phyloP scores from a whole-genome alignment of 2,888 invertebrate species.

The Melikaiella ostensackeni region DNA sequence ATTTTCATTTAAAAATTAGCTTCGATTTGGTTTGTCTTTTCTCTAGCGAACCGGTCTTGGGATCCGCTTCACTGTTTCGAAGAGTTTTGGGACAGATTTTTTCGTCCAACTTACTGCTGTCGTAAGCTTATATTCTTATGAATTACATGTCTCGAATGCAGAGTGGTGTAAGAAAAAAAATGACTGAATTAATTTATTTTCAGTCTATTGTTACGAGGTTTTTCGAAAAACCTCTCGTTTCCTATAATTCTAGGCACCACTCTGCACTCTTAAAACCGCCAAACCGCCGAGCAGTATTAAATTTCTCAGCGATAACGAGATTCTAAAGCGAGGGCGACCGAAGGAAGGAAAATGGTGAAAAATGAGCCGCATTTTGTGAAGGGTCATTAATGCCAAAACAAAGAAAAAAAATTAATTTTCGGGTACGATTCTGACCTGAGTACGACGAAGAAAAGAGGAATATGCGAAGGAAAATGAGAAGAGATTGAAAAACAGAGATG shows the following conservation, averaged over 20 bases:
- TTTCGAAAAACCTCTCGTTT: constrained; percentile 14
- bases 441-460: constrained; percentile 40
- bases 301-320: constrained; percentile 65
- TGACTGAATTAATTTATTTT: constrained; percentile 37
- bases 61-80: constrained; percentile 52
- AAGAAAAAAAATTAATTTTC: constrained; percentile 41
- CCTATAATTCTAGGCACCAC: constrained; percentile 27
- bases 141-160: constrained; percentile 53
- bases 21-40: constrained; percentile 3
- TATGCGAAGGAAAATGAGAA: constrained; percentile 39
- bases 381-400: constrained; percentile 49
- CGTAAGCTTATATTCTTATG: constrained; percentile 52
- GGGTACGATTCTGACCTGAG: constrained; percentile 51
- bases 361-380: neutral
- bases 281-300: constrained; percentile 69
- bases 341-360: constrained; percentile 53
- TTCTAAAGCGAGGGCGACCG: constrained; percentile 55
- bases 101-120: constrained; percentile 42
- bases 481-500: constrained; percentile 41
- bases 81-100: constrained; percentile 47
- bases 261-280: constrained; percentile 58
- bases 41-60: constrained; percentile 43
- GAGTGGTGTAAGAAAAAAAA: constrained; percentile 43
- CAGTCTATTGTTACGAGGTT: constrained; percentile 43
- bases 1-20: neutral